These are phyloP conservation scores for Tyto alba DNA, from an alignment of 2,113 vertebrate species.

Conservation along the genomic window DNA sequence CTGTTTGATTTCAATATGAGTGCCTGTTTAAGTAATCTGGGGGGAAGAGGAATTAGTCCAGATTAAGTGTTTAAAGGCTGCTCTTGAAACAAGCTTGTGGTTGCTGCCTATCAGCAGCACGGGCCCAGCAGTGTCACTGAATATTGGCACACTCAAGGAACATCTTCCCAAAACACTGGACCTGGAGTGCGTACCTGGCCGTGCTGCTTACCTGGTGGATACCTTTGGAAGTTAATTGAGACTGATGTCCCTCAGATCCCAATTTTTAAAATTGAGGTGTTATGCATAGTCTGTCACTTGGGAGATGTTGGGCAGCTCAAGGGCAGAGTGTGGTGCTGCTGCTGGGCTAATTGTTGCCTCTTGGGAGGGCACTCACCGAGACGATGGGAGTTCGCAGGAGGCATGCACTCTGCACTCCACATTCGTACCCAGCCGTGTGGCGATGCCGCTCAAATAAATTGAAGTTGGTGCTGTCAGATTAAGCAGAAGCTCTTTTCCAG, in stretches of 20 bases:
- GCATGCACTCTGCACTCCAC: accelerated
- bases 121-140: not conserved
- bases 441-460: not conserved
- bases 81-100: not conserved
- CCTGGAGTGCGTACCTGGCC: accelerated
- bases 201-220: not conserved
- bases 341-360: not conserved
- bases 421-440: not conserved
- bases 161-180: not conserved
- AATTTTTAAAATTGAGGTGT: not conserved
- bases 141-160: not conserved
- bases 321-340: not conserved
- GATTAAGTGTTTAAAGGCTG: not conserved
- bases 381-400: not conserved
- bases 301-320: not conserved
- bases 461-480: not conserved
- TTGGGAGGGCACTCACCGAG: accelerated
- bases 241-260: too few species aligned
- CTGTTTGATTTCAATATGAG: not conserved
- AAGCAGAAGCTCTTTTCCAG: not conserved
- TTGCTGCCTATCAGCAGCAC: not conserved
- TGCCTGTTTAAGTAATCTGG: not conserved
- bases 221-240: not conserved
- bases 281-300: not conserved
- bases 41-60: not conserved